These are phyloP conservation scores for Bombus consobrinus DNA, from an alignment of 1,140 invertebrate species.

Conservation along the genomic window DNA sequence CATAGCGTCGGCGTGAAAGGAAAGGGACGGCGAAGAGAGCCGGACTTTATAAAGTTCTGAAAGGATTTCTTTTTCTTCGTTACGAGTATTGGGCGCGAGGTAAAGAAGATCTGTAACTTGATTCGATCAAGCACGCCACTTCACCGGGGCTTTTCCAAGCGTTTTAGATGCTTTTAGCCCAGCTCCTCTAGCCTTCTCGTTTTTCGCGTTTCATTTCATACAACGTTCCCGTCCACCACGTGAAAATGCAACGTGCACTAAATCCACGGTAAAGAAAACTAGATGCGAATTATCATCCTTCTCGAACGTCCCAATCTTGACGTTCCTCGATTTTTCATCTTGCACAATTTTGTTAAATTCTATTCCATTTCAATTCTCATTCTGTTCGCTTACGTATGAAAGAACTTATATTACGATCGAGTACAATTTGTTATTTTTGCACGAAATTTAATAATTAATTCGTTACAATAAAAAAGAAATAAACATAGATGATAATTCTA, in stretches of 20 bases:
- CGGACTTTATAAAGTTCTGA: not conserved
- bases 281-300: not conserved
- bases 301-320: too few relatives aligned
- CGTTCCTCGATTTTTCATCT: not conserved
- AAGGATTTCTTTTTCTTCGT: constrained; percentile 37
- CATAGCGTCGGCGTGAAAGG: not conserved
- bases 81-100: not conserved
- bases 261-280: not conserved
- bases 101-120: constrained; percentile 56
- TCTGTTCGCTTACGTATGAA: not conserved
- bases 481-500: too few relatives aligned
- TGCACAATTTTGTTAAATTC: not conserved
- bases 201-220: constrained; percentile 27
- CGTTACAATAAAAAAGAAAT: too few relatives aligned
- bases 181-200: not conserved
- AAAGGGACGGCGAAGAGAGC: not conserved
- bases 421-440: too few relatives aligned
- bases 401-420: too few relatives aligned
- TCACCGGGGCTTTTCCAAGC: constrained; percentile 36
- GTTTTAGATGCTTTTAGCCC: constrained; percentile 64
- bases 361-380: not conserved
- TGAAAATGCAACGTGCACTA: not conserved
- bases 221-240: not conserved
- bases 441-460: too few relatives aligned
- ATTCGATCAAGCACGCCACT: constrained; percentile 59